Evolutionary conservation across 2,797 vertebrate species (phyloP), one percentile per base, ranked within the genome.

Genomic region (Clarias platycephalus): DNA sequence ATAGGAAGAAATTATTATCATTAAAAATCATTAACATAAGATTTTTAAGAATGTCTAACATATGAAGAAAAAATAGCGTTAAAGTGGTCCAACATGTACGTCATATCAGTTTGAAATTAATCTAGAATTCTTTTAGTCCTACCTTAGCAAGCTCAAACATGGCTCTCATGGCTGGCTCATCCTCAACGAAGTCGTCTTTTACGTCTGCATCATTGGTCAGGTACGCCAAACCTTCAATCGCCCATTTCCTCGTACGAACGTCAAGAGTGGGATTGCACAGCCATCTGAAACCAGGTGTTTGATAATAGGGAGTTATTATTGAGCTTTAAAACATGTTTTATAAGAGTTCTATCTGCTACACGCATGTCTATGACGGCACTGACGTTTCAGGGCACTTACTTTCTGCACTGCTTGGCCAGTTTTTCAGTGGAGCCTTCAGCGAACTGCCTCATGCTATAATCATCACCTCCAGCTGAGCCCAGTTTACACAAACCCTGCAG

Each of bases 401-500:
- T 99, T 84, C 97, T 95, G 93, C 98, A 99, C 89, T 99, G 98
- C 88, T 95, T 99, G 77, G 98, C 98, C 75, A 99, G 92, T 91
- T 99, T 99, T 91, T 99, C 98, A 0, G 98, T 99, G 24, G 98
- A 99, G 18, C 98, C 98, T 89, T 99, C 98, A 4, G 98, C 97
- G 94, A 99, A 99, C 87, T 99, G 98, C 83, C 97, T 91, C 91
- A 99, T 93, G 22, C 93, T 95, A 0, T 99, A 99, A 87, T 99
- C 98, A 6, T 98, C 98, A 31, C 98, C 98, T 3, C 98, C 98
- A 1, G 98, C 98, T 15, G 98, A 99, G 80, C 98, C 98, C 72
- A 99, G 95, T 89, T 99, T 99, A 91, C 98, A 99, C 71, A 99
- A 96, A 83, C 98, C 98, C 98, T 99, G 91, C 44, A 66, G 44